phyloP scores from a whole-genome alignment of 2,797 vertebrate species.

The Chanos chanos region DNA sequence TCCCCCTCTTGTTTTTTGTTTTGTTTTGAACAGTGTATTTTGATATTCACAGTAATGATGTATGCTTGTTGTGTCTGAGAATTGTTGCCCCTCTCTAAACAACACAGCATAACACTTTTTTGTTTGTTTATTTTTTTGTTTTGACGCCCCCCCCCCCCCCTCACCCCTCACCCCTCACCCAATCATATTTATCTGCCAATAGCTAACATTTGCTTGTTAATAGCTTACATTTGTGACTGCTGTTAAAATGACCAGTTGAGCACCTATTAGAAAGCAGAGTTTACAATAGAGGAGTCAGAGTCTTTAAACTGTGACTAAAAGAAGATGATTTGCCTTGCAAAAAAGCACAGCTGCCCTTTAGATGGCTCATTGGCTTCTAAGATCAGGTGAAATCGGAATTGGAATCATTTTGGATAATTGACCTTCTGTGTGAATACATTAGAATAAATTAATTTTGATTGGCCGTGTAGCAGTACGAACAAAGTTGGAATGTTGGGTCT shows the following conservation, averaged over 20 bases:
- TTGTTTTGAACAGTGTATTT: no score
- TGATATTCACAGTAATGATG: no score
- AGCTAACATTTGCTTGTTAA: background rate
- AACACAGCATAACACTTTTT: no score
- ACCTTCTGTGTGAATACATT: conserved; percentile 81
- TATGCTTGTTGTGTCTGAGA: no score
- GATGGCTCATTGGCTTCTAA: conserved; percentile 72
- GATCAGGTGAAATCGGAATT: conserved; percentile 74
- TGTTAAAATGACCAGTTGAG: conserved; percentile 47
- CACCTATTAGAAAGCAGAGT: conserved; percentile 46
- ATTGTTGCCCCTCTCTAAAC: no score
- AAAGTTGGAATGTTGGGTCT: conserved; percentile 66
- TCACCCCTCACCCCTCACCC: background rate
- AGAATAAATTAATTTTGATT: conserved; percentile 83
- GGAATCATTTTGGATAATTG: conserved; percentile 81
- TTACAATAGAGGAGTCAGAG: conserved; percentile 28
- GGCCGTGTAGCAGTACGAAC: conserved; percentile 69
- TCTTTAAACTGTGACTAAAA: conserved; percentile 34
- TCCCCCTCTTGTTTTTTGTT: no score
- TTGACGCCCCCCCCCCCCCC: no score
- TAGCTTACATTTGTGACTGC: background rate
- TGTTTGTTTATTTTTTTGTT: no score
- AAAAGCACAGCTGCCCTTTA: conserved; percentile 74
- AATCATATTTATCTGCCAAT: conserved; percentile 9
- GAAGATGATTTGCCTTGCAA: conserved; percentile 67